Conservation (phyloP, 2,888 invertebrate species). For the Morpho helenor region DNA sequence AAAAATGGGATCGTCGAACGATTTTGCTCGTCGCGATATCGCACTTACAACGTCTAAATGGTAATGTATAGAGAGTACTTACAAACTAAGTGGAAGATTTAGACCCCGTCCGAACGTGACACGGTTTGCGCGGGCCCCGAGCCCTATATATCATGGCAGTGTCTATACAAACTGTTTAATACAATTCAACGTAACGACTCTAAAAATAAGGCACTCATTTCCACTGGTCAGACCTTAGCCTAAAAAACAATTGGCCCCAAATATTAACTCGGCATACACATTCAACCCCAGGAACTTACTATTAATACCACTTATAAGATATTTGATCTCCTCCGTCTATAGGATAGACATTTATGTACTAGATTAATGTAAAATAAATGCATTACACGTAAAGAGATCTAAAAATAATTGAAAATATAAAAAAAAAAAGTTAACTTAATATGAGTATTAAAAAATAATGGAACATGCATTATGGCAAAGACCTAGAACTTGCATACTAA, state of each 20-base stretch:
- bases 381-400: conserved; percentile 78
- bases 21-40: conserved; percentile 37
- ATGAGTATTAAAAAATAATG: conserved; percentile 77
- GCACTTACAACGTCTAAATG: conserved; percentile 72
- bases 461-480: conserved; percentile 80
- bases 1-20: conserved; percentile 15
- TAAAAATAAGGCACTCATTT: conserved; percentile 60
- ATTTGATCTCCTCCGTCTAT: conserved; percentile 44
- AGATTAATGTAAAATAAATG: conserved; percentile 72
- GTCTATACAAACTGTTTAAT: conserved; percentile 42
- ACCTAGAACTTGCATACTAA: conserved; percentile 75
- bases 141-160: conserved; percentile 48
- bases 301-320: conserved; percentile 38
- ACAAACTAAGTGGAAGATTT: conserved; percentile 69
- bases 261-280: conserved; percentile 43
- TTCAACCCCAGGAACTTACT: conserved; percentile 57
- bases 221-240: conserved; percentile 41
- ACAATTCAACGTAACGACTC: conserved; percentile 38
- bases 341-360: conserved; percentile 51
- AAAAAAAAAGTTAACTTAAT: conserved; percentile 68
- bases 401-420: conserved; percentile 71
- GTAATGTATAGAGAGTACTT: conserved; percentile 74
- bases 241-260: conserved; percentile 55
- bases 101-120: conserved; percentile 46
- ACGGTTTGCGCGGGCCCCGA: conserved; percentile 42